Percentiles rank a stretch among this genome's conserved stretches.
phyloP scores from a whole-genome alignment of 2,797 vertebrate genomes.

The Epinephelus coioides region DNA sequence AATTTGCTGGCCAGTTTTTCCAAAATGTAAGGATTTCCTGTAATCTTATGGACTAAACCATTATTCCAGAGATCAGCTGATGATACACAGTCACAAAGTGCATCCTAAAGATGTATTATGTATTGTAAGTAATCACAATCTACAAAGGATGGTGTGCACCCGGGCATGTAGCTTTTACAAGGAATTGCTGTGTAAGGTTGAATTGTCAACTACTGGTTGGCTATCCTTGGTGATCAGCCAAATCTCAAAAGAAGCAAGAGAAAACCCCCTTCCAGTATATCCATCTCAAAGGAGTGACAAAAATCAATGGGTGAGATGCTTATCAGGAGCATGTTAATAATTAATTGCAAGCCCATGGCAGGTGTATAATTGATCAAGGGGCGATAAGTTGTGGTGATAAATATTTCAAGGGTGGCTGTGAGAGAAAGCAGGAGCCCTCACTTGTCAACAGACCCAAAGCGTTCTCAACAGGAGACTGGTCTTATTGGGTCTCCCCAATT shows the following conservation, averaged over 20 bases:
- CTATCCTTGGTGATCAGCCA: conserved; percentile 41
- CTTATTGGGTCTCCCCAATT: conserved; percentile 62
- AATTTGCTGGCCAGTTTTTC: no score
- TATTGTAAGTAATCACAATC: neutral
- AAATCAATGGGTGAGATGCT: conserved; percentile 82
- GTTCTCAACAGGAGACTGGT: conserved; percentile 50
- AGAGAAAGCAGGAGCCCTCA: conserved; percentile 54
- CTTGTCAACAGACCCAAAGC: conserved; percentile 54
- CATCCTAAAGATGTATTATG: neutral
- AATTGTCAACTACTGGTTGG: conserved; percentile 45
- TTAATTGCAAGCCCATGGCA: conserved; percentile 77
- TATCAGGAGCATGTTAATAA: conserved; percentile 82
- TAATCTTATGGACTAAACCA: neutral
- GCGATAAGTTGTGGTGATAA: conserved; percentile 82
- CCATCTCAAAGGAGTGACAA: conserved; percentile 78
- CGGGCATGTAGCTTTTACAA: neutral
- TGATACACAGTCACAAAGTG: neutral
- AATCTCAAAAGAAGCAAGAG: conserved; percentile 64
- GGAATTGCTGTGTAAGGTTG: conserved; percentile 23
- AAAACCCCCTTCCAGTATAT: conserved; percentile 74
- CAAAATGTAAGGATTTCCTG: no score
- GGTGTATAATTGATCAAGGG: conserved; percentile 83
- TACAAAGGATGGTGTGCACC: neutral
- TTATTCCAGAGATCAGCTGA: neutral
- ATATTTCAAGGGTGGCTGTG: conserved; percentile 78